Evolutionary conservation across 2,797 vertebrate genomes (phyloP).

Genomic region (Mycteria americana): DNA sequence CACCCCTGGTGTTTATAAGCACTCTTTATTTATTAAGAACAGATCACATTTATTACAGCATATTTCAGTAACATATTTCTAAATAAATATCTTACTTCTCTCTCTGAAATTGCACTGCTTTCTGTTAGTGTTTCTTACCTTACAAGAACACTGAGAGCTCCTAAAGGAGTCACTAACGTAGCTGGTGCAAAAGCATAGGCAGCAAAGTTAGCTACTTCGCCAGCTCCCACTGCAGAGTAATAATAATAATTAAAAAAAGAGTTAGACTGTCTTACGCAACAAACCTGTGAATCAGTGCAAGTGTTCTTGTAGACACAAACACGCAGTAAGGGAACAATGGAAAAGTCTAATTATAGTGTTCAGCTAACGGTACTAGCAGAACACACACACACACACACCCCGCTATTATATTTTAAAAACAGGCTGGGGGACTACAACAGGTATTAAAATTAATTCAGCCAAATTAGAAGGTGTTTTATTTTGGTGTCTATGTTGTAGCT

Average conservation of each 20-base stretch:
- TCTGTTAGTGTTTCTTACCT: constrained; percentile 80
- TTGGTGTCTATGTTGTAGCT: not conserved
- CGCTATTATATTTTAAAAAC: not conserved
- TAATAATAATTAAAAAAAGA: not conserved
- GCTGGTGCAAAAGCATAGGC: constrained; percentile 98
- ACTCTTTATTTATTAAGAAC: not conserved
- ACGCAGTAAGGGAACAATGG: not conserved
- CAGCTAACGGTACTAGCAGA: not conserved
- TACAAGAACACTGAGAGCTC: constrained; percentile 96
- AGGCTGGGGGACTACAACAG: not conserved
- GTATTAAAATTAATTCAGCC: not conserved
- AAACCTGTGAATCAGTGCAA: not conserved
- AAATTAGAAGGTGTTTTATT: not conserved
- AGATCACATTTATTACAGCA: not conserved
- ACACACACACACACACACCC: not conserved
- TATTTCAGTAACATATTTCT: not conserved
- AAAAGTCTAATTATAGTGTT: not conserved
- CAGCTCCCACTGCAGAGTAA: constrained; percentile 88
- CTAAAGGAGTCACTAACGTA: constrained; percentile 94
- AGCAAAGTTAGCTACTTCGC: constrained; percentile 96
- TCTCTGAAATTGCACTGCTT: not conserved
- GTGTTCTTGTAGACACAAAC: not conserved
- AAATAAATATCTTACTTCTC: not conserved
- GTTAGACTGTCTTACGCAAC: not conserved
- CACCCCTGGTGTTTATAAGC: not conserved